These are phyloP conservation scores for Mus caroli DNA, from an alignment of 2,797 vertebrate genomes.

Conservation along the genomic window DNA sequence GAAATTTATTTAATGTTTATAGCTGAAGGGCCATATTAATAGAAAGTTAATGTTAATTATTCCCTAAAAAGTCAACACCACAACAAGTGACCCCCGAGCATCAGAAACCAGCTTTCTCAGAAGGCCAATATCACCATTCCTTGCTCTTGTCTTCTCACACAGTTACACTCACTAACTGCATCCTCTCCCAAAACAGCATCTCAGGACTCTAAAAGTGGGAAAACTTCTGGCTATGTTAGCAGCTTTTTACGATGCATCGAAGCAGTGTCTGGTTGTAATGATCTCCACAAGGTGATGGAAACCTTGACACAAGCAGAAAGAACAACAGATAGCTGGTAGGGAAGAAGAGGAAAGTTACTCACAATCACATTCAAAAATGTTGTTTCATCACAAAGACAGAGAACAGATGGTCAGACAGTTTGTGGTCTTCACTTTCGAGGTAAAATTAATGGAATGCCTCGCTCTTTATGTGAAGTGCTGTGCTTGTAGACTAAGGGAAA, in stretches of 20 bases:
- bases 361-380: slow-evolving; percentile 60
- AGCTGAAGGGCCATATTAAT: slow-evolving; percentile 79
- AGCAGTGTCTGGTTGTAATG: slow-evolving; percentile 65
- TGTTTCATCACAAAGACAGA: slow-evolving; percentile 70
- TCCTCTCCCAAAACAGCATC: slow-evolving; percentile 69
- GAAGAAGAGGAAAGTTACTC: slow-evolving; percentile 49
- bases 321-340: slow-evolving; percentile 59
- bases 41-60: slow-evolving; percentile 83
- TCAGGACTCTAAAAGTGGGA: slow-evolving; percentile 73
- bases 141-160: slow-evolving; percentile 50
- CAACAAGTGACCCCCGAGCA: slow-evolving; percentile 75
- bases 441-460: slow-evolving; percentile 66
- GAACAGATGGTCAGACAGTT: slow-evolving; percentile 70
- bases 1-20: slow-evolving; percentile 85
- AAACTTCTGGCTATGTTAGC: slow-evolving; percentile 78
- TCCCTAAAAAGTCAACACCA: slow-evolving; percentile 81
- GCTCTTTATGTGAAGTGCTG: slow-evolving; percentile 26
- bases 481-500: neutral
- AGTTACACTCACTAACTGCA: slow-evolving; percentile 71
- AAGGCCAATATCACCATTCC: slow-evolving; percentile 71
- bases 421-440: slow-evolving; percentile 64
- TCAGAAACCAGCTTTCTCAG: slow-evolving; percentile 76
- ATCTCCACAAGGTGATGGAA: slow-evolving; percentile 67
- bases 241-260: slow-evolving; percentile 76
- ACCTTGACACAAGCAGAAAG: slow-evolving; percentile 71